Conservation (phyloP, 1,140 invertebrate genomes). For the Agraylea sexmaculata region DNA sequence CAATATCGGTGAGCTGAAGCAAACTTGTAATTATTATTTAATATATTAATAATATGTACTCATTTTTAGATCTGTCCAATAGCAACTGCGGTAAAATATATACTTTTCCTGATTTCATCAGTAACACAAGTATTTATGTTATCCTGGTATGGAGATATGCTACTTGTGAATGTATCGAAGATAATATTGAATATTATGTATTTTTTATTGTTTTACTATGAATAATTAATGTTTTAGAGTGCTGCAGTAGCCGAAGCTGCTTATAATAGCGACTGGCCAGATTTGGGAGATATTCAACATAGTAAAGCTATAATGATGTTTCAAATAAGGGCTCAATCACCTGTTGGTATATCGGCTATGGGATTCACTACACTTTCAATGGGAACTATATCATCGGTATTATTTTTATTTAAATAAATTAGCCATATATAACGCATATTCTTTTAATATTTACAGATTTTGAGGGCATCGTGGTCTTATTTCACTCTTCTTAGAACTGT, state of each 20-base stretch:
- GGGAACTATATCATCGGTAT: slow-evolving; percentile 17
- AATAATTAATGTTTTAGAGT: slow-evolving; percentile 10
- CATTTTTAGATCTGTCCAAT: slow-evolving; percentile 12
- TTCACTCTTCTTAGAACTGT: slow-evolving; percentile 16
- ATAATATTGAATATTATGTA: neutral
- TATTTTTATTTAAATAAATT: neutral
- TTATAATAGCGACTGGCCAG: slow-evolving; percentile 12
- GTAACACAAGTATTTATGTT: slow-evolving; percentile 16
- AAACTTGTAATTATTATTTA: neutral
- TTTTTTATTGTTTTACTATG: neutral
- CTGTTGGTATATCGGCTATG: slow-evolving; percentile 13
- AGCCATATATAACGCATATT: neutral
- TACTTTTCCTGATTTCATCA: slow-evolving; percentile 14
- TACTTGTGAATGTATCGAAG: slow-evolving; percentile 9
- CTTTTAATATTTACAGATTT: slow-evolving; percentile 14
- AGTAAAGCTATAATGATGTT: slow-evolving; percentile 14
- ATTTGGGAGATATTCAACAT: slow-evolving; percentile 1
- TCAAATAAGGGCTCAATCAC: slow-evolving; percentile 7
- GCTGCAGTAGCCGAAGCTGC: slow-evolving; percentile 9
- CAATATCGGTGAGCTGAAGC: slow-evolving; percentile 10
- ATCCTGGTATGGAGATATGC: slow-evolving; percentile 17
- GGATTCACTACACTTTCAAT: slow-evolving; percentile 17
- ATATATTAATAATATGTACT: neutral
- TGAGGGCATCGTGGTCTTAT: slow-evolving; percentile 18
- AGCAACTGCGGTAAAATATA: slow-evolving; percentile 13